These are phyloP conservation scores for Taphrorychus bicolor DNA, from an alignment of 2,888 invertebrate species.

Conservation along the genomic window DNA sequence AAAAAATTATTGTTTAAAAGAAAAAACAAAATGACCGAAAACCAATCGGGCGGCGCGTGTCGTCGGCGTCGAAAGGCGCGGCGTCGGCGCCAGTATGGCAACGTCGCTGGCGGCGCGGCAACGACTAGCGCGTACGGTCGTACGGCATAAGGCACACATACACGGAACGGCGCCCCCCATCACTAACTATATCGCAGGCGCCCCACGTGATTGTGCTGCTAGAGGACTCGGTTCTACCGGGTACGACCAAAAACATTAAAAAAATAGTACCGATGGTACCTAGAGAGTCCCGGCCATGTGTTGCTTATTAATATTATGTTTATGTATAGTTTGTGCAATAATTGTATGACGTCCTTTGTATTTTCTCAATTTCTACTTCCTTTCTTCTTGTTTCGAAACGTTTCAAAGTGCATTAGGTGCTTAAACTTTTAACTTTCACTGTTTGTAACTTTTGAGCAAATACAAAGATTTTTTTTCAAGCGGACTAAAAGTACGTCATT, in stretches of 20 bases:
- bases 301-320: no score
- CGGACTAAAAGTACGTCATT: no score
- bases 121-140: slow-evolving; percentile 36
- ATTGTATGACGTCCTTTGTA: no score
- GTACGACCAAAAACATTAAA: slow-evolving; percentile 29
- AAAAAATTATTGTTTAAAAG: background rate
- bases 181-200: slow-evolving; percentile 21
- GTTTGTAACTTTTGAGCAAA: no score
- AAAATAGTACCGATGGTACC: background rate
- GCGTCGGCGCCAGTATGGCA: slow-evolving; percentile 40
- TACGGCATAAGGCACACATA: slow-evolving; percentile 35
- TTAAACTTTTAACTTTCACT: no score
- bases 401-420: no score
- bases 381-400: no score
- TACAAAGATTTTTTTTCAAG: no score
- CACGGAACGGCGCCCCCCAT: slow-evolving; percentile 27
- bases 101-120: slow-evolving; percentile 42
- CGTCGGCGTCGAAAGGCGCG: slow-evolving; percentile 24
- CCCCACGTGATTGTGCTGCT: slow-evolving; percentile 1
- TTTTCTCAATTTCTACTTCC: no score
- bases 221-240: slow-evolving; percentile 25
- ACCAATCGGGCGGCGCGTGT: background rate
- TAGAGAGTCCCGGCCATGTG: no score
- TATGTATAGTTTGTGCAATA: no score
- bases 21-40: background rate